Base-by-base conservation (phyloP, 2,888 invertebrate species). In the Microctonus aethiopoides region DNA sequence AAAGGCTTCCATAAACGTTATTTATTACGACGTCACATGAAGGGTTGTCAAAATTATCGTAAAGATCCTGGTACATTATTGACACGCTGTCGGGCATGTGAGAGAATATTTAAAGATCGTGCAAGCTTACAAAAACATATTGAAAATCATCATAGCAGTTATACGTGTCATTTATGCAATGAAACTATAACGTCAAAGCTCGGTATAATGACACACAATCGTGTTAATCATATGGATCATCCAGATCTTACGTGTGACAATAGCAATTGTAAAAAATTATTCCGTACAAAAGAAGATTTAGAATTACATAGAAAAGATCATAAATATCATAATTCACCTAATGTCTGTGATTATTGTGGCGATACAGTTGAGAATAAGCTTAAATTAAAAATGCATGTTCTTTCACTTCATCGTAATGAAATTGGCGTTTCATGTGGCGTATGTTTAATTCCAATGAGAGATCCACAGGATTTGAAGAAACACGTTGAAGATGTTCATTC, bases 261-360 rank as follows among this genome's bases (percentile, higher is more conserved):
- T 11, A 78, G 75, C 7, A 85, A 79, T 62, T 90, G 90, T 76
- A 87, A 87, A 9, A 89, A 89, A 74, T 86, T 90, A 5, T 86
- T 90, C 66, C 84, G 90, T 10, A 88, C 87, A 2, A 88, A 87
- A 68, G 87, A 87, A 13, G 90, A 90, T 77, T 80, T 90, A 16
- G 83, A 87, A 60, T 84, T 87, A 9, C 90, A 90, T 75, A 82
- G 85, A 52, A 85, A 86, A n/a, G 89, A 90, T 75, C 90, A 90
- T 75, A 83, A 87, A 22, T 84, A 84, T 73, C 86, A 84, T 51
- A 79, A 78, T 20, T 87, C 86, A 32, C 87, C 88, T 0, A 89
- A 89, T 77, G 87, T 89, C 3, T 90, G 90, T 73, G 89, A 89
- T 73, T 90, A 89, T 76, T 90, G 90, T 74, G 90, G 88, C 1